Base-by-base conservation (phyloP, 2,113 vertebrate species). In the Channa maculata region DNA sequence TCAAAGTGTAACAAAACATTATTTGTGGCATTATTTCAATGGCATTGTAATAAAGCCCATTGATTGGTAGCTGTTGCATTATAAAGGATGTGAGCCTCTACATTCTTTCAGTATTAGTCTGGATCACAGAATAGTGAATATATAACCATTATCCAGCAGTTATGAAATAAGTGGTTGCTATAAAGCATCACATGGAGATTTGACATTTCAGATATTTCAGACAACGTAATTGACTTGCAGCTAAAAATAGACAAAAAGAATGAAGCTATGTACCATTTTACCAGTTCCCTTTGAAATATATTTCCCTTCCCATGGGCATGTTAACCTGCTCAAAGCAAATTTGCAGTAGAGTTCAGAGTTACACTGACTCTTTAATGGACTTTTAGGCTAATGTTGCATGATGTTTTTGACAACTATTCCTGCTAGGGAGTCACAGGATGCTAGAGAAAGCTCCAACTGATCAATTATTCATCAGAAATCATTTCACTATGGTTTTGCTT, bases 321-420 rank as follows among this genome's bases (percentile, higher is more conserved):
- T 86, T 64, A 77, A 69, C 67, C 53, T 64, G 79, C 76, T 79
- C 63, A 52, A 80, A 78, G 59, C 62, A 62, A 73, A 65, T 81
- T 81, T 77, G 69, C 74, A 57, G 65, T 62, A 34, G 71, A 78
- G 52, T 55, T 46, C 61, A 51, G 52, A 78, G 54, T 64, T 57
- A 24, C 43, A 24, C 51, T 14, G 61, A 41, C 68, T 75, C 52
- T 68, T 79, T 81, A 77, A 71, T 73, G 51, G 58, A 71, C 72
- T 57, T 71, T 36, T 2, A 36, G 61, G 34, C 54, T 57, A 63
- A 68, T 70, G 60, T 52, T 41, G 45, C 43, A 0, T 62, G 75
- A 62, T 73, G 11, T 34, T 68, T 71, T 49, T 50, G 61, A 81
- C 67, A 59, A 13, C 53, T 41, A 37, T 64, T 70, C 68, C 62